A percentile compares a stretch with the other conserved stretches of the same genome.
These are phyloP conservation scores for Dryococelus australis DNA, from an alignment of 2,888 invertebrate genomes.

Conservation along the genomic window DNA sequence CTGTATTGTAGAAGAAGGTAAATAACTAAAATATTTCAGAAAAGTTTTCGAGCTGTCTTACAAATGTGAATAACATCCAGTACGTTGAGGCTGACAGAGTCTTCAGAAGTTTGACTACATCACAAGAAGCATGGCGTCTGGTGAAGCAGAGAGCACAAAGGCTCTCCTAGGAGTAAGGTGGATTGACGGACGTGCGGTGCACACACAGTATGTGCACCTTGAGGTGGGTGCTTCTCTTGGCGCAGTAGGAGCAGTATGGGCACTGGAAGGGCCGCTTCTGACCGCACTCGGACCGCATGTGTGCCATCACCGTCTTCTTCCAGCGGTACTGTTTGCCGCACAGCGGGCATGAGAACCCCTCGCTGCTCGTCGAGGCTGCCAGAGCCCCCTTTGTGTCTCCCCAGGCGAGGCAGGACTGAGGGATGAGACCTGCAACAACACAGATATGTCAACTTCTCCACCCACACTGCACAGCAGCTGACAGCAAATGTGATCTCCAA, in stretches of 20 bases:
- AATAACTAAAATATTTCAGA: too few relatives aligned
- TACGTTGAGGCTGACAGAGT: too few relatives aligned
- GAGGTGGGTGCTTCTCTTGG: constrained; percentile 21
- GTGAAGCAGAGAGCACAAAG: too few relatives aligned
- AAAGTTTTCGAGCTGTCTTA: too few relatives aligned
- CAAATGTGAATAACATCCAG: too few relatives aligned
- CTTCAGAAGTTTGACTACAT: too few relatives aligned
- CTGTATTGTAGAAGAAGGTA: too few relatives aligned
- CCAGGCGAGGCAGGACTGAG: not conserved
- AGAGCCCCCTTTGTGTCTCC: not conserved
- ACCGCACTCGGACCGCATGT: constrained; percentile 53
- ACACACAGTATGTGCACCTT: not conserved
- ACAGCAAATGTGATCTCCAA: too few relatives aligned
- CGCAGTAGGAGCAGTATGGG: constrained; percentile 48
- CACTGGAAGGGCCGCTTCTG: constrained; percentile 56
- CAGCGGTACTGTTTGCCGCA: constrained; percentile 48
- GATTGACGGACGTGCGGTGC: not conserved
- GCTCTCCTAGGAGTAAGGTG: too few relatives aligned
- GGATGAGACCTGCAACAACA: not conserved
- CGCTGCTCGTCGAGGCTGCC: too few relatives aligned
- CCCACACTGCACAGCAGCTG: too few relatives aligned
- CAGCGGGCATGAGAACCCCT: constrained; percentile 44
- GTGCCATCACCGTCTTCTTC: constrained; percentile 48
- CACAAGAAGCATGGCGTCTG: too few relatives aligned
- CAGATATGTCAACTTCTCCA: not conserved